Evolutionary conservation across 1,140 invertebrate species (phyloP).

Genomic region (Pararge aegeria): DNA sequence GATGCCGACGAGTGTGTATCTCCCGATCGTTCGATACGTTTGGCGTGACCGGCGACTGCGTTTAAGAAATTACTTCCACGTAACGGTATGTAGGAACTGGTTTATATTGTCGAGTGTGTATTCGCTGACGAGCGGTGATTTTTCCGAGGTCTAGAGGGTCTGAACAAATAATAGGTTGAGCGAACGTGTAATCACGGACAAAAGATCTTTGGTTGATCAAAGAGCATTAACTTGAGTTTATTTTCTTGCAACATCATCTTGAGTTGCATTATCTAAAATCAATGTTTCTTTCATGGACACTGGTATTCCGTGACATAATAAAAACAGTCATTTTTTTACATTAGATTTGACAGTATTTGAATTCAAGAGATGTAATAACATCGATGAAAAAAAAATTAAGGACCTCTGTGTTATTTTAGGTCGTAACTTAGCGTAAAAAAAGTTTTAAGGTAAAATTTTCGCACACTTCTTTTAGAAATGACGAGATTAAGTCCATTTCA

Average conservation of each 20-base stretch:
- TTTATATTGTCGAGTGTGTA: slow-evolving; percentile 56
- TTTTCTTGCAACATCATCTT: slow-evolving; percentile 2
- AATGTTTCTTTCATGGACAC: neutral
- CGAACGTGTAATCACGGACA: slow-evolving; percentile 16
- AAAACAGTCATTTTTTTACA: too few relatives aligned
- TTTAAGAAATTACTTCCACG: slow-evolving; percentile 65
- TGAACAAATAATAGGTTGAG: slow-evolving; percentile 32
- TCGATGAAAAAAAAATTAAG: too few relatives aligned
- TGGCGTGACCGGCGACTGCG: slow-evolving; percentile 54
- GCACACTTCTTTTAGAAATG: too few relatives aligned
- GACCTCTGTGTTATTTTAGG: too few relatives aligned
- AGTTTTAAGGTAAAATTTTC: too few relatives aligned
- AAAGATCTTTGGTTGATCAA: slow-evolving; percentile 5
- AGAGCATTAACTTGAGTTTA: slow-evolving; percentile 7
- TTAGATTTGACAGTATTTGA: too few relatives aligned
- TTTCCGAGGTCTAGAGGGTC: slow-evolving; percentile 51
- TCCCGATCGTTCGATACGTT: slow-evolving; percentile 42
- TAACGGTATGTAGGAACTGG: slow-evolving; percentile 69
- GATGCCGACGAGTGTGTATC: slow-evolving; percentile 40
- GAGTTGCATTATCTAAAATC: neutral
- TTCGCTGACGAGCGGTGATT: slow-evolving; percentile 46
- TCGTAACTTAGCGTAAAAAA: too few relatives aligned
- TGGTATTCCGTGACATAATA: too few relatives aligned
- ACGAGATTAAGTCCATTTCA: too few relatives aligned
- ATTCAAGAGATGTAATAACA: too few relatives aligned